phyloP scores from a whole-genome alignment of 2,797 vertebrate genomes.

The Anisognathus igniventris region DNA sequence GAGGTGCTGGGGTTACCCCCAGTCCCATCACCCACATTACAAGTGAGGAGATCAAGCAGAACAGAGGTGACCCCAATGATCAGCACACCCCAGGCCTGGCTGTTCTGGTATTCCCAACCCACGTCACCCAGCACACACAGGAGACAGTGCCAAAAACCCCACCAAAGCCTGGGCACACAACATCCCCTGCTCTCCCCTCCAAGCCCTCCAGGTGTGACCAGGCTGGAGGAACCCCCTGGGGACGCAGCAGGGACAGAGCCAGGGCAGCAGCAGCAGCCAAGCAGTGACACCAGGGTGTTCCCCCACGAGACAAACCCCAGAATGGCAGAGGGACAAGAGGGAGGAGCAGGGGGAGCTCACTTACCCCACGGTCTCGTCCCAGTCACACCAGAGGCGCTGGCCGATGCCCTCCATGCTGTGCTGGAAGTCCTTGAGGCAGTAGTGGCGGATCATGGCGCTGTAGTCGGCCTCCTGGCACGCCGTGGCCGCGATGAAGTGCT shows the following conservation, averaged over 20 bases:
- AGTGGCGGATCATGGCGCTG: conserved; percentile 77
- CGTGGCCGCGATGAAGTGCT: conserved; percentile 69
- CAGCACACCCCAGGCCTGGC: background rate
- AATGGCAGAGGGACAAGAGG: fast-evolving
- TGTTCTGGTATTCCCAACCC: background rate
- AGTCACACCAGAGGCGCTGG: conserved; percentile 86
- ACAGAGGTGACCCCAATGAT: fast-evolving
- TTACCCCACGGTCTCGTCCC: conserved; percentile 88
- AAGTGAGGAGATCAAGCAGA: background rate
- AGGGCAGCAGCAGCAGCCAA: background rate
- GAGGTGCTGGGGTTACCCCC: background rate
- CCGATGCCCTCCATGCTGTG: conserved; percentile 86
- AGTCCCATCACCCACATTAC: background rate
- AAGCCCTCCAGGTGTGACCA: too few relatives aligned
- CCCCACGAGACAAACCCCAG: background rate
- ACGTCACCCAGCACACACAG: background rate
- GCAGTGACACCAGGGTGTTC: background rate
- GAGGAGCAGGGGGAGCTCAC: conserved; percentile 19
- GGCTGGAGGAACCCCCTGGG: background rate
- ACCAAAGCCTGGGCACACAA: background rate
- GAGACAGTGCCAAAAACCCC: background rate
- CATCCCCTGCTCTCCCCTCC: fast-evolving
- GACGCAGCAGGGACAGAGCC: background rate
- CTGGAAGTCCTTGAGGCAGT: conserved; percentile 84
- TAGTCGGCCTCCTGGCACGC: conserved; percentile 79